Evolutionary conservation across 2,888 invertebrate species (phyloP).

Genomic region (Chironomus tentans): DNA sequence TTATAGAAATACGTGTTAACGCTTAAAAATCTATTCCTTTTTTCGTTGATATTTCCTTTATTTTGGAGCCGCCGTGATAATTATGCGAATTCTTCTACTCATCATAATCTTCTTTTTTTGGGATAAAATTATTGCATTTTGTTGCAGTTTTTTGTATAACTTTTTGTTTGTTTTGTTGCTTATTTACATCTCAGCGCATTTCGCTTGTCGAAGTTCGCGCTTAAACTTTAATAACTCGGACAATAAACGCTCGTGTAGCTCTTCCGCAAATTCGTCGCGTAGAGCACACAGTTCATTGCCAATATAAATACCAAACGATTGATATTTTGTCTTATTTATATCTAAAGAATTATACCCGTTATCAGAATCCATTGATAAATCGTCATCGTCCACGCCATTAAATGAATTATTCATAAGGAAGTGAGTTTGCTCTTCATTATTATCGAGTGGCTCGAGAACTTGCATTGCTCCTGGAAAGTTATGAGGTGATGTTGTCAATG

Average conservation of each 20-base stretch:
- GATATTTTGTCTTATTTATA: conserved; percentile 25
- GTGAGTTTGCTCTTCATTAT: conserved; percentile 14
- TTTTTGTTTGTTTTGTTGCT: neutral
- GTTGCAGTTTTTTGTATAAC: neutral
- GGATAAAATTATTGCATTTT: neutral
- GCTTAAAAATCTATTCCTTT: neutral
- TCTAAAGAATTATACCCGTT: conserved; percentile 16
- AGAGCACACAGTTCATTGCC: conserved; percentile 19
- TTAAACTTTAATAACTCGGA: conserved; percentile 22
- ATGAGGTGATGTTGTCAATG: conserved; percentile 23
- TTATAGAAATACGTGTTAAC: conserved; percentile 2
- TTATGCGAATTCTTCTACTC: neutral
- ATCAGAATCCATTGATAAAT: conserved; percentile 16
- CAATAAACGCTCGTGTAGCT: conserved; percentile 19
- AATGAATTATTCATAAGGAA: conserved; percentile 26
- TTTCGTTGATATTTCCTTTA: neutral
- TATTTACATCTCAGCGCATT: conserved; percentile 19
- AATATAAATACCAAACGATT: conserved; percentile 25
- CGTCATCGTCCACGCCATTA: conserved; percentile 22
- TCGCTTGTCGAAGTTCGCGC: conserved; percentile 15
- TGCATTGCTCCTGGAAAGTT: conserved; percentile 19
- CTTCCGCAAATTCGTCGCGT: conserved; percentile 15
- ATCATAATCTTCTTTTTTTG: neutral
- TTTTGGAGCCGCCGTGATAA: neutral
- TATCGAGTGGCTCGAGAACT: conserved; percentile 18